Evolutionary conservation across 2,113 vertebrate species (phyloP).

Genomic region (Nibea coibor): DNA sequence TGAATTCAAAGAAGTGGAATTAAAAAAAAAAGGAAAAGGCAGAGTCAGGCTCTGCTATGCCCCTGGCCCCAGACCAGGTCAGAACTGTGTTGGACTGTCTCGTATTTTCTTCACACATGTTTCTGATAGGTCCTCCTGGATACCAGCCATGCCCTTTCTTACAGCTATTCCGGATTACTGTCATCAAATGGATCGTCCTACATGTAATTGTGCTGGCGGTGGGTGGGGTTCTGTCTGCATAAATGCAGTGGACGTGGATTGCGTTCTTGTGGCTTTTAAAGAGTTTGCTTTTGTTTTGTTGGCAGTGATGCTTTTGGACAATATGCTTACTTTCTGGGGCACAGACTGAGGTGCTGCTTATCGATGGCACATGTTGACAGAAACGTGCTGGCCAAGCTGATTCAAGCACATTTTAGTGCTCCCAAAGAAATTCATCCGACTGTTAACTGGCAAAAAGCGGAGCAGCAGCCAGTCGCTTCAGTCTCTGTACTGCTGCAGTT

Average conservation of each 20-base stretch:
- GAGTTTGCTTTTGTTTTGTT: constrained; percentile 36
- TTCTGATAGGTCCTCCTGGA: constrained; percentile 63
- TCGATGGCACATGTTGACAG: constrained; percentile 41
- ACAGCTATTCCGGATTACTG: constrained; percentile 53
- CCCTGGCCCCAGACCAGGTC: constrained; percentile 32
- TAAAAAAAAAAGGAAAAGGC: background rate
- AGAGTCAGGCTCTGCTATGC: background rate
- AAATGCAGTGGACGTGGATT: constrained; percentile 42
- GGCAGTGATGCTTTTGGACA: constrained; percentile 14
- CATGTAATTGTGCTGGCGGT: constrained; percentile 27
- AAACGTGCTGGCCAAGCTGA: background rate
- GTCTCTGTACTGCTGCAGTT: background rate
- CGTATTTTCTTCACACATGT: constrained; percentile 56
- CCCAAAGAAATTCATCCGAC: background rate
- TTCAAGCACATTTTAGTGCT: background rate
- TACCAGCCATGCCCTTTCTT: constrained; percentile 40
- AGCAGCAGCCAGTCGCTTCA: background rate
- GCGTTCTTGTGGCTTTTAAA: constrained; percentile 60
- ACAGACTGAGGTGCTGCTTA: constrained; percentile 16
- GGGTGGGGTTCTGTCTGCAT: constrained; percentile 19
- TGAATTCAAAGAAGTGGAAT: background rate
- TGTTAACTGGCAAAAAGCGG: background rate
- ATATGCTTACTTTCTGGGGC: constrained; percentile 14
- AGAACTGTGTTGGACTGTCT: constrained; percentile 29
- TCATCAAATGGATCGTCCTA: constrained; percentile 35